A percentile compares a stretch with the other conserved stretches of the same genome.
Evolutionary conservation across 2,113 vertebrate genomes (phyloP).

Genomic region (Micronycteris hirsuta): DNA sequence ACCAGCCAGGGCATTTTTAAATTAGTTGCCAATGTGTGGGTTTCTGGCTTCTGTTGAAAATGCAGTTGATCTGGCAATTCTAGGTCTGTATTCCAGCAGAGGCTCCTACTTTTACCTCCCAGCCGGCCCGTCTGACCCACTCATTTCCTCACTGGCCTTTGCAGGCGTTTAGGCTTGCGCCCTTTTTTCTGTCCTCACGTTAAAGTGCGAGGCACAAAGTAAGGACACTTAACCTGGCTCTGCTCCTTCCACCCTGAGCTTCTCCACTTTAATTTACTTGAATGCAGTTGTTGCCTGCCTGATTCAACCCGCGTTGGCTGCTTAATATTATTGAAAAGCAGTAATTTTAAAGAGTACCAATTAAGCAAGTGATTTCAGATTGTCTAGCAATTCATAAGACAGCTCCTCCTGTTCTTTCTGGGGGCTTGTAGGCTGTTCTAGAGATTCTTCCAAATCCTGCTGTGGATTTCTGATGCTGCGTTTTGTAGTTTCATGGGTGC

Average conservation of each 20-base stretch:
- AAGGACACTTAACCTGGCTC: background rate
- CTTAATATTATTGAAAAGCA: background rate
- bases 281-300: background rate
- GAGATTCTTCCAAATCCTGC: slow-evolving; percentile 51
- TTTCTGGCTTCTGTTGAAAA: slow-evolving; percentile 19
- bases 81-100: background rate
- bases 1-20: background rate
- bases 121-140: background rate
- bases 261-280: background rate
- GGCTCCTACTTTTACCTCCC: background rate
- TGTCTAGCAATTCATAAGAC: background rate
- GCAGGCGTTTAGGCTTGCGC: background rate
- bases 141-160: background rate
- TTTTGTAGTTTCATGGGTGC: slow-evolving; percentile 44
- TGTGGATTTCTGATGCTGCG: background rate
- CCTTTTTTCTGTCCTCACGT: background rate
- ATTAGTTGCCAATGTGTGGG: background rate
- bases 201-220: background rate
- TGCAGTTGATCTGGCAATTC: background rate
- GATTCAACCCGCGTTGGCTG: background rate
- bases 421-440: background rate
- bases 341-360: background rate
- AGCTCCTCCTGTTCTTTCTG: background rate
- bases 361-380: slow-evolving; percentile 11
- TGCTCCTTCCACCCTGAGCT: background rate